A percentile compares a stretch with the other conserved stretches of the same genome.
Evolutionary conservation across 2,888 invertebrate species (phyloP).

Genomic region (Tanypteryx hageni): DNA sequence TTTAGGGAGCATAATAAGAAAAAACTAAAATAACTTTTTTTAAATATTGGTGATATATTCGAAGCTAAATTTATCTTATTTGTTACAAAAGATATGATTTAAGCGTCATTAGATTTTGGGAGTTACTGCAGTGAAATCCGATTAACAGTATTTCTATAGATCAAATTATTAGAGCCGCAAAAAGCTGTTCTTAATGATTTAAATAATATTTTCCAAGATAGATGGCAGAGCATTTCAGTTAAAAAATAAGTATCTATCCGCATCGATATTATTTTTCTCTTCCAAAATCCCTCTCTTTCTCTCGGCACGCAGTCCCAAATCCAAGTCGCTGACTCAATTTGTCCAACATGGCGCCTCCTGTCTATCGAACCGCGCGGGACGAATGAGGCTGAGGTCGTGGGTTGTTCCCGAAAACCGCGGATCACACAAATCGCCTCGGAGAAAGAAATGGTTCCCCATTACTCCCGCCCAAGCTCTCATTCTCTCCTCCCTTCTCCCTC

Average conservation of each 20-base stretch:
- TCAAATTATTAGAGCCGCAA: neutral
- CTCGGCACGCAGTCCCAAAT: neutral
- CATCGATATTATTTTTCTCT: neutral
- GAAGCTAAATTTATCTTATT: no score
- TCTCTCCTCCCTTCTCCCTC: constrained; percentile 23
- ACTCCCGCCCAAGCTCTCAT: constrained; percentile 3
- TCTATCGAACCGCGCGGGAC: constrained; percentile 16
- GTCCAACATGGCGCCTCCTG: neutral
- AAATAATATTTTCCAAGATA: neutral
- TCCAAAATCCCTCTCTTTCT: neutral
- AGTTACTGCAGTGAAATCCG: no score
- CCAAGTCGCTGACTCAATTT: constrained; percentile 33
- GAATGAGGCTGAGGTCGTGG: constrained; percentile 40
- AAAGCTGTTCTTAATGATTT: neutral
- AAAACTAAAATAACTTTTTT: no score
- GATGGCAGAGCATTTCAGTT: neutral
- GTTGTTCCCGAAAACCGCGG: constrained; percentile 46
- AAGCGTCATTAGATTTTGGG: no score
- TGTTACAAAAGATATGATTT: no score
- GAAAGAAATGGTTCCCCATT: constrained; percentile 57
- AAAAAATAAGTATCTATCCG: neutral
- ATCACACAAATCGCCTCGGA: constrained; percentile 53
- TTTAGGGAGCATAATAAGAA: no score
- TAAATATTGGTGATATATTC: no score
- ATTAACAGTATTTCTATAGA: neutral